Conservation (phyloP, 2,888 invertebrate genomes). For the Sabatieria punctata region DNA sequence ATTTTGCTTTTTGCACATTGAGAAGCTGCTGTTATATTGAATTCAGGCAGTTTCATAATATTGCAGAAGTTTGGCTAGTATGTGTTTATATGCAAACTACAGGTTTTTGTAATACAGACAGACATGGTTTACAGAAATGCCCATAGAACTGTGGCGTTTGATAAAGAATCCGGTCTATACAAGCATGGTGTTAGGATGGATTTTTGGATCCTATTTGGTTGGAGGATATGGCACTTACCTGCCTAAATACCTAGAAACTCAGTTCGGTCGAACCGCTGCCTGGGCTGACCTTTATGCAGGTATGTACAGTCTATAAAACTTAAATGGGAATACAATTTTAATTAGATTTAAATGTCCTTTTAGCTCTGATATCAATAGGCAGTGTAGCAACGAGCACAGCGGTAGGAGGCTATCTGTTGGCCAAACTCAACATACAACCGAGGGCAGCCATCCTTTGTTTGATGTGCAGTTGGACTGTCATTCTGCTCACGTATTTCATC, state of each 20-base stretch:
- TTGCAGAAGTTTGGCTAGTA: too few relatives aligned
- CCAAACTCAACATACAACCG: constrained; percentile 14
- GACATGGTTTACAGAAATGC: constrained; percentile 20
- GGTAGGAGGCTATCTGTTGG: constrained; percentile 19
- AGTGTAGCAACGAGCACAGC: constrained; percentile 21
- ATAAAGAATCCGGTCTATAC: constrained; percentile 49
- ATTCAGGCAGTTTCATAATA: too few relatives aligned
- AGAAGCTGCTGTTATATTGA: too few relatives aligned
- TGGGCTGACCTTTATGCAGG: constrained; percentile 50
- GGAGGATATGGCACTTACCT: constrained; percentile 51
- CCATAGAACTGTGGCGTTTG: constrained; percentile 40
- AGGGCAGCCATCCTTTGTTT: constrained; percentile 13
- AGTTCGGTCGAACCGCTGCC: constrained; percentile 49
- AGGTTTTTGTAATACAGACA: too few relatives aligned
- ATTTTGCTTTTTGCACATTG: too few relatives aligned
- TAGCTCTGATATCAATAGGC: constrained; percentile 21
- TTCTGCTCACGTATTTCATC: constrained; percentile 13
- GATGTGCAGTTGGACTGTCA: constrained; percentile 16
- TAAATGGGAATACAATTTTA: neutral
- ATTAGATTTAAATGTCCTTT: neutral
- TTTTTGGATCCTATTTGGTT: constrained; percentile 44
- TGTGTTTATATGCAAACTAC: too few relatives aligned
- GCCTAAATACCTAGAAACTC: constrained; percentile 56
- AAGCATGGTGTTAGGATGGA: constrained; percentile 47
- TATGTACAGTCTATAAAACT: constrained; percentile 19